Evolutionary conservation across 1,140 invertebrate species (phyloP).

Genomic region (Gonioctena quinquepunctata): DNA sequence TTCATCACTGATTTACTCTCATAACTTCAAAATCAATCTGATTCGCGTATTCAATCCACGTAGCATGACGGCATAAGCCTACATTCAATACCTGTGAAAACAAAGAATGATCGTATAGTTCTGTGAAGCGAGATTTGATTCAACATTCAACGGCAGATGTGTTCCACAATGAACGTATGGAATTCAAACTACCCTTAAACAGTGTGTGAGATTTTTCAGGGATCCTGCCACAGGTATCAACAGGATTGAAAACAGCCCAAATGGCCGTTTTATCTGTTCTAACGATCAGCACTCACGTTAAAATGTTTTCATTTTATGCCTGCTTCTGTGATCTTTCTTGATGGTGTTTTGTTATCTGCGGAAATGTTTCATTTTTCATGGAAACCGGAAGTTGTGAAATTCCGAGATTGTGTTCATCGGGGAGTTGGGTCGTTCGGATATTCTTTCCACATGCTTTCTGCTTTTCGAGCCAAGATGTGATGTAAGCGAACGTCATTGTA

Average conservation of each 20-base stretch:
- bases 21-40: too few relatives aligned
- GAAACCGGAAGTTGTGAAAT: not conserved
- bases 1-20: too few relatives aligned
- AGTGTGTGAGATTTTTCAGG: constrained; percentile 2
- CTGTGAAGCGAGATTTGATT: not conserved
- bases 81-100: too few relatives aligned
- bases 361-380: constrained; percentile 10
- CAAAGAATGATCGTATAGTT: too few relatives aligned
- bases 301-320: constrained; percentile 18
- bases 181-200: constrained; percentile 16
- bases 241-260: not conserved
- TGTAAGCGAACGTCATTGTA: too few relatives aligned
- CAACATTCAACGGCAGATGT: not conserved
- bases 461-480: too few relatives aligned
- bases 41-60: too few relatives aligned
- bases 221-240: constrained; percentile 15
- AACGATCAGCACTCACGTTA: constrained; percentile 12
- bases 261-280: not conserved
- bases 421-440: not conserved
- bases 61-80: too few relatives aligned
- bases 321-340: constrained; percentile 4
- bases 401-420: not conserved
- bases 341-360: not conserved
- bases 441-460: not conserved
- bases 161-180: not conserved